These are phyloP conservation scores for Diarsia rubi DNA, from an alignment of 2,888 invertebrate species.

Conservation along the genomic window DNA sequence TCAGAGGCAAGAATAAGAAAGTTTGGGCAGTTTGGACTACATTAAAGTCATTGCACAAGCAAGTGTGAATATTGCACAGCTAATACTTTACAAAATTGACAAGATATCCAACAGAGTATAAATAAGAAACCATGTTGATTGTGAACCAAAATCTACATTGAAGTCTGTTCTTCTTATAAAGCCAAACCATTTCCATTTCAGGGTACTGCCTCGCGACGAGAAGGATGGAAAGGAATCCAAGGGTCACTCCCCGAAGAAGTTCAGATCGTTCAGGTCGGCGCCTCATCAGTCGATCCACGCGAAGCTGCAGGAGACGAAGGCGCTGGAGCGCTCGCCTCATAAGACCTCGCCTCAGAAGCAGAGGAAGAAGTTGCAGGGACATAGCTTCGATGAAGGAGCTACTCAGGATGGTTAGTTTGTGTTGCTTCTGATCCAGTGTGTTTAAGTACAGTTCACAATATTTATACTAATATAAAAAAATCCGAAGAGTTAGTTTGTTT, in stretches of 20 bases:
- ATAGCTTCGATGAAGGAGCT: conserved; percentile 88
- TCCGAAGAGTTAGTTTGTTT: neutral
- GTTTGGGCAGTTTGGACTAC: neutral
- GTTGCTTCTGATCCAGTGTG: neutral
- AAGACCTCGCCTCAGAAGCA: conserved; percentile 92
- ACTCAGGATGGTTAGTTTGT: conserved; percentile 85
- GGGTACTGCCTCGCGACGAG: conserved; percentile 96
- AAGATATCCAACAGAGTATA: neutral
- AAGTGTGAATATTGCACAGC: conserved; percentile 49
- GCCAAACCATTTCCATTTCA: conserved; percentile 74
- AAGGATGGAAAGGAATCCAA: conserved; percentile 96
- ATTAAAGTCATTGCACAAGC: conserved; percentile 17
- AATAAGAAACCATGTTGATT: conserved; percentile 11
- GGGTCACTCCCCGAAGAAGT: conserved; percentile 93
- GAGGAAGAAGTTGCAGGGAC: conserved; percentile 88
- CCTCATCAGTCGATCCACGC: conserved; percentile 91
- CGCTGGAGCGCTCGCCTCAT: conserved; percentile 91
- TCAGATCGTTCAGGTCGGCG: conserved; percentile 90
- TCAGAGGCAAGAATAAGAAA: neutral
- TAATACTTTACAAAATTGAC: neutral
- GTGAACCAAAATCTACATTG: neutral
- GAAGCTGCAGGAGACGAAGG: conserved; percentile 92
- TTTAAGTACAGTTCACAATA: neutral
- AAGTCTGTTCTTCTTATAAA: conserved; percentile 16
- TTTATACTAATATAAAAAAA: neutral